phyloP scores from a whole-genome alignment of 2,113 vertebrate species.

The Callionymus lyra region DNA sequence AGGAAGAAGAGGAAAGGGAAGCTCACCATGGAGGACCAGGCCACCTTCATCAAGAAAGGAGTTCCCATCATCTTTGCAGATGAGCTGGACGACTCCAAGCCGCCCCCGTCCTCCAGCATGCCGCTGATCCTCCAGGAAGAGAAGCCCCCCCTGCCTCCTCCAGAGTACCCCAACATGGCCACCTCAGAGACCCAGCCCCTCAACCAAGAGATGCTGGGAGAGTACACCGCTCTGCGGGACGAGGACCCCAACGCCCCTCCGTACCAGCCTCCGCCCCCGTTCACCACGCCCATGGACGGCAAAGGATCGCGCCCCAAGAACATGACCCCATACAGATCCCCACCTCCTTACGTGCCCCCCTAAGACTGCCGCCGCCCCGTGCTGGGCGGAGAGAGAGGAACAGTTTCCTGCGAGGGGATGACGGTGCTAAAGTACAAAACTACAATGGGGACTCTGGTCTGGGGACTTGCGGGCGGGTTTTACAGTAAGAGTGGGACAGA shows the following conservation, averaged over 20 bases:
- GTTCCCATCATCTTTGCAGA: constrained; percentile 97
- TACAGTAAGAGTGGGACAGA: too few species aligned
- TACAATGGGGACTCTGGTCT: too few species aligned
- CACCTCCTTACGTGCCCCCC: constrained; percentile 96
- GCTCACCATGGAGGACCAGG: constrained; percentile 94
- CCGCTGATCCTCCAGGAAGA: constrained; percentile 96
- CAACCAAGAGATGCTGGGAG: constrained; percentile 88
- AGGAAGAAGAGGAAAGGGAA: constrained; percentile 96
- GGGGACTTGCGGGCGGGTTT: too few species aligned
- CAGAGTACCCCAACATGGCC: constrained; percentile 90
- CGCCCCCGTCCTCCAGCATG: constrained; percentile 92
- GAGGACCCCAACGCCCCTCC: constrained; percentile 95
- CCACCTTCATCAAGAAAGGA: constrained; percentile 96
- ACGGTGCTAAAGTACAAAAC: too few species aligned
- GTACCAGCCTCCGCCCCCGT: constrained; percentile 93
- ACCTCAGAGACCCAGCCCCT: constrained; percentile 86
- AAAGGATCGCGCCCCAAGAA: constrained; percentile 98
- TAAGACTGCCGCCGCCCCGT: constrained; percentile 67
- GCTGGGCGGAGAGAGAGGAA: not conserved
- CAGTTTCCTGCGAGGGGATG: too few species aligned
- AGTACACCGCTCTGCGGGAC: constrained; percentile 86
- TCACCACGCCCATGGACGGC: constrained; percentile 91
- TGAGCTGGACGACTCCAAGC: constrained; percentile 92
- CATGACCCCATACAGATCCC: constrained; percentile 98
- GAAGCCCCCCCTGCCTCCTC: constrained; percentile 92